Evolutionary conservation across 2,113 vertebrate species (phyloP).

Genomic region (Tauraco erythrolophus): DNA sequence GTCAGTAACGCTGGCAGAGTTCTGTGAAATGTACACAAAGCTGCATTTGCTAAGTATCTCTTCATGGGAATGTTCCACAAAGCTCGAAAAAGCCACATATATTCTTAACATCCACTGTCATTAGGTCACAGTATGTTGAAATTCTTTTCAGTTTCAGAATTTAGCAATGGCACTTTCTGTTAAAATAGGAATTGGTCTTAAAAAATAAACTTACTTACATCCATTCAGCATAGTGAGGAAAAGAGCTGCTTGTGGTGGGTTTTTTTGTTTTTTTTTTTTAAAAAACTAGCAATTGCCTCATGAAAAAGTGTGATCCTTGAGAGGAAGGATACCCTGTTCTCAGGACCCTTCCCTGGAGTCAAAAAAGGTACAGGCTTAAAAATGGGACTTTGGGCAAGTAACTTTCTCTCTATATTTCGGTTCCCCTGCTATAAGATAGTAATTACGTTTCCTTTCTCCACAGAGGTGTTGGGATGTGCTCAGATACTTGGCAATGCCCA

Average conservation of each 20-base stretch:
- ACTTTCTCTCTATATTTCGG: neutral
- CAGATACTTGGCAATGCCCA: neutral
- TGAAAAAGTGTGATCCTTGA: neutral
- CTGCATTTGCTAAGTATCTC: slow-evolving; percentile 68
- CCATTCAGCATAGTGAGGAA: neutral
- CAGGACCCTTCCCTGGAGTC: neutral
- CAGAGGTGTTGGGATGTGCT: neutral
- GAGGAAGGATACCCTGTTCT: neutral
- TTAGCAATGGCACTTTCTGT: neutral
- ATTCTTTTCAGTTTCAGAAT: slow-evolving; percentile 43
- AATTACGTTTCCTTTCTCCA: neutral
- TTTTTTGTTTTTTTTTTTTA: no score
- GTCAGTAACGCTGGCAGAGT: slow-evolving; percentile 54
- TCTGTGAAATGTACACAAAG: slow-evolving; percentile 77
- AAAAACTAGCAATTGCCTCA: neutral
- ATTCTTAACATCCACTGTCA: slow-evolving; percentile 33
- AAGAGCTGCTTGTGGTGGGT: neutral
- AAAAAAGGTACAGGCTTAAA: neutral
- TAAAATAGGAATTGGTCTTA: slow-evolving; percentile 16
- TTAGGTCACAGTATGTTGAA: slow-evolving; percentile 16
- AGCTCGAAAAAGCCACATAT: slow-evolving; percentile 35
- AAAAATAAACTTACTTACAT: neutral
- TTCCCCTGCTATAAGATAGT: neutral
- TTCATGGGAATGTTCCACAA: slow-evolving; percentile 67
- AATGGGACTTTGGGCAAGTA: neutral